Base-by-base conservation (phyloP, 2,888 invertebrate species). In the Dendrolimus pini region DNA sequence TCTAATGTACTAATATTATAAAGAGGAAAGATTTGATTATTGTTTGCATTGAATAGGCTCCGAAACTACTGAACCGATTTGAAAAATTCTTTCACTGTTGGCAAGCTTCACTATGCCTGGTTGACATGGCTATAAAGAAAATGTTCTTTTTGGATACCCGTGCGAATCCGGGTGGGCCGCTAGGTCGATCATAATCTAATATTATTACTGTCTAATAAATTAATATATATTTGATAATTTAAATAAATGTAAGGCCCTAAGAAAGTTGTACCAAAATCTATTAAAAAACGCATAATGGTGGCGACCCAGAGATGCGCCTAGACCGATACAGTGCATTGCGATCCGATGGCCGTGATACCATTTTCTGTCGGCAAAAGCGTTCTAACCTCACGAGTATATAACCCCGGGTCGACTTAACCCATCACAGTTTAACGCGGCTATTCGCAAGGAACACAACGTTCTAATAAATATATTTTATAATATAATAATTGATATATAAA, bases 391-490 rank as follows among this genome's bases (percentile, higher is more conserved):
- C 64, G 68, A 78, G 78, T 89, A 89, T 89, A 89, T 74, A 86
- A 80, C 78, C 76, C 64, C 69, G 68, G 68, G 63, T 61, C 73
- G 74, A 74, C 76, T 66, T 63, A 61, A 66, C 64, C 66, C 78
- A 81, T 77, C 89, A 88, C 89, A 89, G 83, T 89, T 68, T 75
- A 71, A 65, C 70, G 64, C 75, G 66, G 75, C 71, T 71, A 66
- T 66, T 68, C 71, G 74, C 73, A 70, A 71, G 69, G 71, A 69
- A 75, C 72, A 73, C 74, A 74, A 76, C 72, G 70, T 72, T 67
- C 66, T 65, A 67, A 65, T 62, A 65, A 60, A 69, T 65, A 67
- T 66, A 62, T 65, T 66, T 56, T 70, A 62, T 60, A 65, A 63
- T 61, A 58, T 60, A 66, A 68, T 67, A 63, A 61, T 63, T 62